A percentile compares a stretch with the other conserved stretches of the same genome.
phyloP scores from a whole-genome alignment of 2,797 vertebrate genomes.

The Megaceryle alcyon region DNA sequence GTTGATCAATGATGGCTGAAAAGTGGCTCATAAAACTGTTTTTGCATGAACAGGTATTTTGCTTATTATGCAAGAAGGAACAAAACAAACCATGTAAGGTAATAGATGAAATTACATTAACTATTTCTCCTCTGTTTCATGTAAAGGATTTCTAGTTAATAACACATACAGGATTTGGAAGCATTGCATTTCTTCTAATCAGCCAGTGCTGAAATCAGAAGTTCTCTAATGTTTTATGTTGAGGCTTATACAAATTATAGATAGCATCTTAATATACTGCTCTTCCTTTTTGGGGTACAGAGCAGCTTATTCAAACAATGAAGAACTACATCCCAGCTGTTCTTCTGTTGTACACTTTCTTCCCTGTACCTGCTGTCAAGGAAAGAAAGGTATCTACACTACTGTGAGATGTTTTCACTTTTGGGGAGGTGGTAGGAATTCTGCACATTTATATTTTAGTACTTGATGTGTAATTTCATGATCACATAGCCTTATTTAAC shows the following conservation, averaged over 20 bases:
- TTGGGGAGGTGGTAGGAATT: background rate
- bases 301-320: background rate
- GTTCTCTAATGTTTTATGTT: background rate
- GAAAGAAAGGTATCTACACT: background rate
- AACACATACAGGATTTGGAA: background rate
- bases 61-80: background rate
- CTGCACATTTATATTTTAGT: background rate
- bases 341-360: background rate
- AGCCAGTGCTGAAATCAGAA: background rate
- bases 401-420: background rate
- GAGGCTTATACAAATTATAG: background rate
- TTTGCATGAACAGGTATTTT: background rate
- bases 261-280: background rate
- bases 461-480: background rate
- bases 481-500: background rate
- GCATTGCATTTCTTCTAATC: background rate
- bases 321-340: background rate
- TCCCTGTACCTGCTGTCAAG: background rate
- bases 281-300: background rate
- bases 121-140: background rate
- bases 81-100: background rate
- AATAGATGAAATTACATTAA: background rate
- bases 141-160: background rate
- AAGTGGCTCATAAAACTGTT: conserved; percentile 1
- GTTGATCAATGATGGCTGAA: background rate